phyloP scores from a whole-genome alignment of 2,888 invertebrate genomes.

The Eurytoma adleriae region DNA sequence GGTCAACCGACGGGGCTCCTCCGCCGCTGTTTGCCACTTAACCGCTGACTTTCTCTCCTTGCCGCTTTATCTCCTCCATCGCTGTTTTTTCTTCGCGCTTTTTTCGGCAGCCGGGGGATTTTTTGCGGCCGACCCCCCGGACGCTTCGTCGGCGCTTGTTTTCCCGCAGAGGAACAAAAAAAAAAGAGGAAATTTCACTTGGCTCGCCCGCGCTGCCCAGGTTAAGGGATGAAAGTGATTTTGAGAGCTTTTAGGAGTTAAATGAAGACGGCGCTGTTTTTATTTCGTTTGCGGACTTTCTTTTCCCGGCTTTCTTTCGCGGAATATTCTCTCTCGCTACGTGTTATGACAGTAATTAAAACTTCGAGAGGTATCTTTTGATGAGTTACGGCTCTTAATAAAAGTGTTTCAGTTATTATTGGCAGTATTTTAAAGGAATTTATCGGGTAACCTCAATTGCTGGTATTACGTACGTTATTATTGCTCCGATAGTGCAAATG shows the following conservation, averaged over 20 bases:
- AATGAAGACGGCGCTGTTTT: conserved; percentile 31
- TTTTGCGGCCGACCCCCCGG: neutral
- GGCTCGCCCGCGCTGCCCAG: conserved; percentile 10
- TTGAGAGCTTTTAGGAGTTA: conserved; percentile 51
- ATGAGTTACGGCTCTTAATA: no score
- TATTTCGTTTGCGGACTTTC: neutral
- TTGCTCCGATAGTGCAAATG: no score
- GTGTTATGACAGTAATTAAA: neutral
- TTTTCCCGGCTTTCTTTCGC: neutral
- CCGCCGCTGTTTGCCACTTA: conserved; percentile 47
- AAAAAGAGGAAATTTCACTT: conserved; percentile 39
- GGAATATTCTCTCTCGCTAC: neutral
- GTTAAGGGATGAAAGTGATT: conserved; percentile 52
- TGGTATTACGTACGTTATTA: no score
- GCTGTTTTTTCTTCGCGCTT: conserved; percentile 11
- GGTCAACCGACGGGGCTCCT: conserved; percentile 42
- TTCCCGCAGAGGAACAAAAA: neutral
- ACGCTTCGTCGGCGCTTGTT: neutral
- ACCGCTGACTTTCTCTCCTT: conserved; percentile 41
- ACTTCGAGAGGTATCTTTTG: neutral
- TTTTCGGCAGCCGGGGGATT: conserved; percentile 10
- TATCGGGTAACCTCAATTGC: no score
- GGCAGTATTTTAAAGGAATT: no score
- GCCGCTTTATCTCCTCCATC: conserved; percentile 10
- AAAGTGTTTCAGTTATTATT: no score